These are phyloP conservation scores for Andrena camellia DNA, from an alignment of 2,888 invertebrate species.

Conservation along the genomic window DNA sequence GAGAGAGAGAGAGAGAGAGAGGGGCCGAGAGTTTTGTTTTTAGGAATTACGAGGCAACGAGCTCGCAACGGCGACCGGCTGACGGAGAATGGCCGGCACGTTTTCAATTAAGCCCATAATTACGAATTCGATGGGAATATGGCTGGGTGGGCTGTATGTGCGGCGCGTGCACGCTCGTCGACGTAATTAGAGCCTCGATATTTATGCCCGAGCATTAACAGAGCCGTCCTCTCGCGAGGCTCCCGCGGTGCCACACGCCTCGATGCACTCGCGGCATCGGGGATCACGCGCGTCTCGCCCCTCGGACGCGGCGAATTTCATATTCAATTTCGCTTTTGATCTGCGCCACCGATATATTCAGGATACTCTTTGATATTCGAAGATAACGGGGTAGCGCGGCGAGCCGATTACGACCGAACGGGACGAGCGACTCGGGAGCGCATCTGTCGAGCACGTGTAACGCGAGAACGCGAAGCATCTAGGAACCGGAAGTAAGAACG, in stretches of 20 bases:
- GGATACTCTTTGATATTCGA: background rate
- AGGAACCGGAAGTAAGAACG: slow-evolving; percentile 35
- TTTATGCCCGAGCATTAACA: slow-evolving; percentile 79
- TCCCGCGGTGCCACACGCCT: slow-evolving; percentile 20
- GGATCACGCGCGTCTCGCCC: slow-evolving; percentile 3
- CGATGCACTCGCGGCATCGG: slow-evolving; percentile 47
- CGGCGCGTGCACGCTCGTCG: slow-evolving; percentile 72
- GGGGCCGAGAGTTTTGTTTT: slow-evolving; percentile 51
- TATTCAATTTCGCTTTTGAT: background rate
- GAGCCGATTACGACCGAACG: background rate
- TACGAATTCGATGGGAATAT: slow-evolving; percentile 79
- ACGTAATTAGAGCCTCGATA: slow-evolving; percentile 79
- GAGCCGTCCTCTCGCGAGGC: slow-evolving; percentile 57
- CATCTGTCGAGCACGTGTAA: slow-evolving; percentile 54
- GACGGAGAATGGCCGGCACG: slow-evolving; percentile 71
- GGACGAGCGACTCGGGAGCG: background rate
- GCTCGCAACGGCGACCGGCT: slow-evolving; percentile 53
- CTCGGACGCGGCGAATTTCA: background rate
- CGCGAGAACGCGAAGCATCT: slow-evolving; percentile 4
- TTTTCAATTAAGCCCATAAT: slow-evolving; percentile 82
- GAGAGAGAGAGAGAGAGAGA: slow-evolving; percentile 2
- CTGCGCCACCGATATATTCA: background rate
- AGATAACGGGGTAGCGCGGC: slow-evolving; percentile 6
- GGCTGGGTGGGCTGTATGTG: slow-evolving; percentile 50
- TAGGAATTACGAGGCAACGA: slow-evolving; percentile 56